A percentile compares a stretch with the other conserved stretches of the same genome.
phyloP scores from a whole-genome alignment of 2,888 invertebrate genomes.

The Tromatobia lineatoria region DNA sequence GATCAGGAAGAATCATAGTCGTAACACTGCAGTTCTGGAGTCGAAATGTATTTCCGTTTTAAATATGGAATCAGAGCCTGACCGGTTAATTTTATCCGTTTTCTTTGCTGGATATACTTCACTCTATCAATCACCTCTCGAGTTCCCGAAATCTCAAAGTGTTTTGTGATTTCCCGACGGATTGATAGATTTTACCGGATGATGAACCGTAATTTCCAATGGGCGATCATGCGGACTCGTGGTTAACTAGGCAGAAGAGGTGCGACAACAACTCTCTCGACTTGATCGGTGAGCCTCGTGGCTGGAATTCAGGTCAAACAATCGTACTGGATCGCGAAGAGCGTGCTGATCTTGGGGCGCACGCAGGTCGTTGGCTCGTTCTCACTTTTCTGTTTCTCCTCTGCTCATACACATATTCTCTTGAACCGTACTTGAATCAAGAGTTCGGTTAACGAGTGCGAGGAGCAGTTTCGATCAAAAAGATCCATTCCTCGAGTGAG shows the following conservation, averaged over 20 bases:
- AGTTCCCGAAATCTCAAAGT: neutral
- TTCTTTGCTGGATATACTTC: neutral
- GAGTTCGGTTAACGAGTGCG: constrained; percentile 41
- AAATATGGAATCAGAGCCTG: constrained; percentile 54
- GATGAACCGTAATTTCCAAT: constrained; percentile 43
- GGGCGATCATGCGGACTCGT: constrained; percentile 33
- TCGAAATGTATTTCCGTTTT: neutral
- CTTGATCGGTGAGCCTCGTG: constrained; percentile 52
- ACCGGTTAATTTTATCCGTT: constrained; percentile 36
- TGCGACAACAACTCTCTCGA: constrained; percentile 54
- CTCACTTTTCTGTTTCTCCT: constrained; percentile 14
- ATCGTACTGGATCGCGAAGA: constrained; percentile 43
- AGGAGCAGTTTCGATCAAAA: constrained; percentile 9
- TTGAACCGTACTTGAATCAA: constrained; percentile 26
- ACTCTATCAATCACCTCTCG: constrained; percentile 4
- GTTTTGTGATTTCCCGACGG: constrained; percentile 14
- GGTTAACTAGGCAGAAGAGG: constrained; percentile 48
- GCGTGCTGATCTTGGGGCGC: constrained; percentile 8
- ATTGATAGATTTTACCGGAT: neutral
- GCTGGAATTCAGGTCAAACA: constrained; percentile 68
- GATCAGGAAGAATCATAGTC: neutral
- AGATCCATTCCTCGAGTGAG: constrained; percentile 32
- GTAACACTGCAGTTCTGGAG: neutral
- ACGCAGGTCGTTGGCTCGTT: constrained; percentile 38
- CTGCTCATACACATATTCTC: constrained; percentile 13